Conservation (phyloP, 2,113 vertebrate species). For the Zosterops pallidus region DNA sequence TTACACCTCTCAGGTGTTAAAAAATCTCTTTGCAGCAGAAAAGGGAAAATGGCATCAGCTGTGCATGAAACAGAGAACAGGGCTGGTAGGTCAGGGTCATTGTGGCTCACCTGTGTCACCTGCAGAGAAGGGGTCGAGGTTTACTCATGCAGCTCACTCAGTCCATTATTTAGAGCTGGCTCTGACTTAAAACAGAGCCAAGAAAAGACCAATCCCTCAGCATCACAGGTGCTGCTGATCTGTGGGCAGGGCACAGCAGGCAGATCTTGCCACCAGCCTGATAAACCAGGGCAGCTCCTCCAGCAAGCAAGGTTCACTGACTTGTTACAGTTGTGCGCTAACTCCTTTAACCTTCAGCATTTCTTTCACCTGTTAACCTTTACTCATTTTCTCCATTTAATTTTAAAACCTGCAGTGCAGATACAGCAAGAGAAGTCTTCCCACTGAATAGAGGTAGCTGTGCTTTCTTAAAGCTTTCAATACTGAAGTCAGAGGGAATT, state of each 20-base stretch:
- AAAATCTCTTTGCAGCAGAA: neutral
- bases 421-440: neutral
- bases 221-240: accelerated
- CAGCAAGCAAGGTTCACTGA: neutral
- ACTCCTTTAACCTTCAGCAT: neutral
- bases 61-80: neutral
- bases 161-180: neutral
- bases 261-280: neutral
- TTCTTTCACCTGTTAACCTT: neutral
- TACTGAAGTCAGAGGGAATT: neutral
- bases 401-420: neutral
- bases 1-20: neutral
- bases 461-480: neutral
- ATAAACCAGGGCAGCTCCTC: neutral
- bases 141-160: neutral
- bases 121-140: neutral
- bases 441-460: neutral
- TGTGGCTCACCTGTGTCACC: neutral
- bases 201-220: neutral
- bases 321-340: neutral
- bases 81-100: accelerated
- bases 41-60: neutral
- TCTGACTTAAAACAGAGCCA: neutral
- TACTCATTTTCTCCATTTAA: neutral
- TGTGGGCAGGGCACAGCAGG: neutral